Percentiles rank a stretch among this genome's conserved stretches.
phyloP scores from a whole-genome alignment of 1,140 invertebrate genomes.

The Planococcus citri region DNA sequence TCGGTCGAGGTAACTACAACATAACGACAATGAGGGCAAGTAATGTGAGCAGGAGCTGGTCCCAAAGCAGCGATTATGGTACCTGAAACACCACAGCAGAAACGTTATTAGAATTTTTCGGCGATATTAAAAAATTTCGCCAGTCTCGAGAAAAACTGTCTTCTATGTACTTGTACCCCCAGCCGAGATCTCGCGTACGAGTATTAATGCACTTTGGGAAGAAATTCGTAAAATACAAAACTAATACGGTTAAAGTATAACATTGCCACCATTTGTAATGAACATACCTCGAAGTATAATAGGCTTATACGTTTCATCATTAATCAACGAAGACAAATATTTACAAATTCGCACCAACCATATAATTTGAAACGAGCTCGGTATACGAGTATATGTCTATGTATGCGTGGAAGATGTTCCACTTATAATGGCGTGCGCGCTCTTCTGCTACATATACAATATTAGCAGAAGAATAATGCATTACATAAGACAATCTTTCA shows the following conservation, averaged over 20 bases:
- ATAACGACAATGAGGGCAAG: slow-evolving; percentile 24
- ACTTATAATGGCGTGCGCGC: not conserved
- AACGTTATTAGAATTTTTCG: no score
- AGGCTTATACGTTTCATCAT: not conserved
- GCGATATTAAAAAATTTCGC: no score
- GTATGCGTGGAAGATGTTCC: not conserved
- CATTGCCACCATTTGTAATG: no score
- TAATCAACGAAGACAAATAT: slow-evolving; percentile 3
- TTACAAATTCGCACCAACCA: not conserved
- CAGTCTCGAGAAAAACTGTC: no score
- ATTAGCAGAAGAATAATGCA: not conserved
- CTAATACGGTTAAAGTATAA: not conserved
- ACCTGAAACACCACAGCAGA: not conserved
- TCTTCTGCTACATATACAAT: no score
- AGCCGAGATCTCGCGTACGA: not conserved
- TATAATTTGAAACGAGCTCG: no score
- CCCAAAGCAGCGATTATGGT: slow-evolving; percentile 22
- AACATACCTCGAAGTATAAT: no score
- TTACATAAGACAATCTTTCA: no score
- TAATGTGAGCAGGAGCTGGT: slow-evolving; percentile 17
- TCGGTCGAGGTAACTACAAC: slow-evolving; percentile 9
- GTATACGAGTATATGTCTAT: no score
- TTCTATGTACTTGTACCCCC: not conserved
- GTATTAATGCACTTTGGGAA: no score
- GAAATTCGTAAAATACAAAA: no score